Percentiles rank a stretch among this genome's conserved stretches.
Evolutionary conservation across 1,140 invertebrate genomes (phyloP).

Genomic region (Danaus melanippus): DNA sequence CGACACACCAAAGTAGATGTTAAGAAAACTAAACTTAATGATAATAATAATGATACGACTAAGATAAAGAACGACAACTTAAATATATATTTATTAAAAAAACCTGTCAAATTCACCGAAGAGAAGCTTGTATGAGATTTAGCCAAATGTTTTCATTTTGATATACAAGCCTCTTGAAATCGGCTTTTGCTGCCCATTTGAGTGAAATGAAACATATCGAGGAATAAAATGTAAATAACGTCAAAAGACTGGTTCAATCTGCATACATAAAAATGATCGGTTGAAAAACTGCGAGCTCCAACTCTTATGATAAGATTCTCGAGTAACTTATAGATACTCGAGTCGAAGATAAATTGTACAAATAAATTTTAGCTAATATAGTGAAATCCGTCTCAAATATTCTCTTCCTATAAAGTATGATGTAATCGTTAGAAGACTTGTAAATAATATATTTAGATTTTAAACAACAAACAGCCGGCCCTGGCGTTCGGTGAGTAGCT

Average conservation of each 20-base stretch:
- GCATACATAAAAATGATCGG: constrained; percentile 20
- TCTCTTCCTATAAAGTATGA: constrained; percentile 24
- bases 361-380: constrained; percentile 24
- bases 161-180: constrained; percentile 39
- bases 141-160: constrained; percentile 43
- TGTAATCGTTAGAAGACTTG: constrained; percentile 10
- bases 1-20: constrained; percentile 33
- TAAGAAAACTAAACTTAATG: constrained; percentile 33
- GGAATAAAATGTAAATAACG: constrained; percentile 50
- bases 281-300: constrained; percentile 11
- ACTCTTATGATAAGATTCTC: constrained; percentile 24
- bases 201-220: constrained; percentile 57
- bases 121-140: constrained; percentile 67
- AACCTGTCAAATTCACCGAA: constrained; percentile 59
- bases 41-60: constrained; percentile 47
- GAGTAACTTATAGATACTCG: constrained; percentile 2
- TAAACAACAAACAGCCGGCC: no score
- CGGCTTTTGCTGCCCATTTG: constrained; percentile 36
- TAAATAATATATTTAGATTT: constrained; percentile 10
- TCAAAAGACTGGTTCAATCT: constrained; percentile 44
- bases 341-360: constrained; percentile 14
- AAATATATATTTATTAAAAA: constrained; percentile 38
- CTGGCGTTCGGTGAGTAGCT: no score
- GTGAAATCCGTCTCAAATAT: constrained; percentile 51
- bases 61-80: constrained; percentile 26